Base-by-base conservation (phyloP, 2,113 vertebrate species). In the Callionymus lyra region DNA sequence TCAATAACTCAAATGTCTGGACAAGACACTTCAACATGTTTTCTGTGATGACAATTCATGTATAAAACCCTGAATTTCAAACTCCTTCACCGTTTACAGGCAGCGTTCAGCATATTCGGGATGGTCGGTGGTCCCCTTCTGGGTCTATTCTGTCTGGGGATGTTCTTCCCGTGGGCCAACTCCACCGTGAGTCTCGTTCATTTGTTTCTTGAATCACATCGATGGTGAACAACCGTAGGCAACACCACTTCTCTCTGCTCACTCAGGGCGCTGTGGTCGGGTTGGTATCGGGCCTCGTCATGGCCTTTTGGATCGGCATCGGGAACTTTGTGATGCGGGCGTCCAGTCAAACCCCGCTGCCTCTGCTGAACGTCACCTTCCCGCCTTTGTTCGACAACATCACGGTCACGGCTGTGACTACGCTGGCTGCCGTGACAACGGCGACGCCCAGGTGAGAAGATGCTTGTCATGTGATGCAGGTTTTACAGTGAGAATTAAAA, bases 91-190 rank as follows among this genome's bases (percentile, higher is more conserved):
- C 34, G n/a, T n/a, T n/a, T 47, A 47, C 73, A 98, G 94, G 94
- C 91, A 0, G 93, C 94, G 39, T 77, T 98, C 65, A 98, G 93
- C 78, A 97, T 98, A 76, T 98, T 98, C 1, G 94, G 94, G 50
- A 98, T 98, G 90, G 82, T 98, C 12, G 94, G 94, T 0, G 94
- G 93, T 0, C 94, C 94, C 0, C 86, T 98, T 33, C 86, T 97
- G 11, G 94, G 94, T 27, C 62, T 96, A 50, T 98, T 97, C 82
- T 92, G 89, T 60, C 86, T 97, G 0, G 94, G 94, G 21, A 90
- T 98, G 81, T 98, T 98, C 78, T 97, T 97, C 48, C 94, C 93
- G 1, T 94, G 89, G 16, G 91, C 94, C 46, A 97, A 98, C 73
- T 44, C 93, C 21, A 59, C 34, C 1, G 94, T 97, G 79, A 94